Evolutionary conservation across 2,113 vertebrate genomes (phyloP).

Genomic region (Cinclus cinclus): DNA sequence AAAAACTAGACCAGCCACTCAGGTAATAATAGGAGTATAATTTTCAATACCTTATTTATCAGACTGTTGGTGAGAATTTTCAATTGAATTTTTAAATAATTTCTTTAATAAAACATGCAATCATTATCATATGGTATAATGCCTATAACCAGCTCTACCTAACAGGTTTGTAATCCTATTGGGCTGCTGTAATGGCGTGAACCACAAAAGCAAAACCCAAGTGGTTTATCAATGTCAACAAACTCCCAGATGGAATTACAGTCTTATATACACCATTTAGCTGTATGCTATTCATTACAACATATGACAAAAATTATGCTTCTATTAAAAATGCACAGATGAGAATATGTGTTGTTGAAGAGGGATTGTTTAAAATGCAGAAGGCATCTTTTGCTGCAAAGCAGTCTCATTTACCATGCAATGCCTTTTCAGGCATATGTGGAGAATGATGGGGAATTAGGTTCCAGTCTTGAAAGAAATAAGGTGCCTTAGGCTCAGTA

Average conservation of each 20-base stretch:
- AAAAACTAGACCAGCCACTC: not conserved
- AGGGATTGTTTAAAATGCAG: constrained; percentile 48
- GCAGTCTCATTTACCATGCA: not conserved
- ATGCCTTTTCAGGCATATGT: not conserved
- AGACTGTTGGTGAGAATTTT: not conserved
- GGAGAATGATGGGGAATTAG: not conserved
- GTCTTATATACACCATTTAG: constrained; percentile 35
- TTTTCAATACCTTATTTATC: not conserved
- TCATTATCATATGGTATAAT: not conserved
- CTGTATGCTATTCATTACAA: constrained; percentile 71
- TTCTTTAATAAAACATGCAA: not conserved
- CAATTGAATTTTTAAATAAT: not conserved
- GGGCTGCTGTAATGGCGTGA: constrained; percentile 55
- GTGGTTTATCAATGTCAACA: constrained; percentile 73
- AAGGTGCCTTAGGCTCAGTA: not conserved
- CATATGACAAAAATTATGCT: constrained; percentile 61
- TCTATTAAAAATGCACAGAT: constrained; percentile 62
- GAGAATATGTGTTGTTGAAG: constrained; percentile 47
- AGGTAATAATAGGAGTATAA: not conserved
- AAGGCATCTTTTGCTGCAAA: not conserved
- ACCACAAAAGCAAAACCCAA: constrained; percentile 46
- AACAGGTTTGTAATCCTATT: constrained; percentile 38
- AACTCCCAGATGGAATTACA: constrained; percentile 64
- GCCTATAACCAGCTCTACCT: constrained; percentile 3
- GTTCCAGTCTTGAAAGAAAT: not conserved